Evolutionary conservation across 2,113 vertebrate genomes (phyloP), one percentile per base, ranked within the genome.

Genomic region (Dicerorhinus sumatrensis): DNA sequence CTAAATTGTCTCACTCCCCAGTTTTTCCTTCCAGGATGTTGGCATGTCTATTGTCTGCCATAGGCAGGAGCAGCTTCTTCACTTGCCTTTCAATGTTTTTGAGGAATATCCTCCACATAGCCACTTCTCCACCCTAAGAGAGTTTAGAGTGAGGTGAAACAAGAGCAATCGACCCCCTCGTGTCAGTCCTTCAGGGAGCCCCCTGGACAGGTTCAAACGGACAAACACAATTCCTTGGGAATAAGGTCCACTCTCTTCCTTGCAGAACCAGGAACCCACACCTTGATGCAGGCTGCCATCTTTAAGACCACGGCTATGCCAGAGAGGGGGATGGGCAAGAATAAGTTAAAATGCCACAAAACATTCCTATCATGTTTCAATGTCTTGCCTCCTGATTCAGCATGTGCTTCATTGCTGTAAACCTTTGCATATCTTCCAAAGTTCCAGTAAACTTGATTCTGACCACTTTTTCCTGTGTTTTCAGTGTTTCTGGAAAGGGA

Each of bases 301-400:
- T 39, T 96, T 46, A 73, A 94, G 63, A 81, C 33, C 51, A 56
- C n/a, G 42, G 23, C 36, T 83, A 81, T 42, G 29, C 27, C 39
- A 42, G 36, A 33, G 17, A 51, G 29, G 14, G 27, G 6, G 16
- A 36, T 27, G 46, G 20, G 29, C 39, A 91, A 96, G 70, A 63
- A n/a, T 69, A 90, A 16, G 11, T 31, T 79, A 46, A 94, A 96
- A 65, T 75, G 51, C 60, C n/a, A 81, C 36, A 65, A 70, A 76
- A 67, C 39, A 72, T 36, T 69, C 69, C 51, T 54, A 46, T 54
- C 36, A 20, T 51, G 60, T 62, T 92, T 95, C 75, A n/a, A 14
- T 94, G 83, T 29, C 11, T 73, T 89, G 92, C 83, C 73, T 92
- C 48, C 42, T 82, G 91, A 95, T 67, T 92, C 51, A 62, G 51